Percentiles rank a stretch among this genome's conserved stretches.
These are phyloP conservation scores for Rhynchotus rufescens DNA, from an alignment of 2,797 vertebrate species.

Conservation along the genomic window DNA sequence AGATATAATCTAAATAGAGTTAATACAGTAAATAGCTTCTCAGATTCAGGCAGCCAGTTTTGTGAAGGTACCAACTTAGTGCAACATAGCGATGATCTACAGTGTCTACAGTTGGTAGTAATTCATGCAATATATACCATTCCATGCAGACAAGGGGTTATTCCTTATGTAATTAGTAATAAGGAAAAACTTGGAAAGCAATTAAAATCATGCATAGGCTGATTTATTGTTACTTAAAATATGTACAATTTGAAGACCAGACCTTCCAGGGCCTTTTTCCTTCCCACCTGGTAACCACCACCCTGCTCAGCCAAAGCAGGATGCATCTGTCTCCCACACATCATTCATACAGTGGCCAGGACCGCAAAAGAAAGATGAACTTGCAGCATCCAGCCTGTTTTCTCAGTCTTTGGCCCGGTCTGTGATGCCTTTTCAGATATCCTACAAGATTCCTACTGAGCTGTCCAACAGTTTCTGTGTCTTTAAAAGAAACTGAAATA, in stretches of 20 bases:
- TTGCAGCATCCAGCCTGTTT: not conserved
- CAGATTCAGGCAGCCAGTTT: not conserved
- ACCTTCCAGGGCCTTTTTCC: not conserved
- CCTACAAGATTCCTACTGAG: not conserved
- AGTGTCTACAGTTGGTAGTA: not conserved
- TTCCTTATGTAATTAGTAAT: not conserved
- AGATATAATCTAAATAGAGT: not conserved
- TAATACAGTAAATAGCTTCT: not conserved
- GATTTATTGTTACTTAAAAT: conserved; percentile 11
- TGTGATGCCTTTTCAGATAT: not conserved
- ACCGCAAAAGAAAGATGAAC: not conserved
- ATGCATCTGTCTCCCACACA: not conserved
- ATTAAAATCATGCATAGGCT: not conserved
- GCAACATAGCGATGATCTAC: not conserved
- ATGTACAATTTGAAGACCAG: not conserved
- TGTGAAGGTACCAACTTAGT: not conserved
- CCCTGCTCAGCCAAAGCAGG: not conserved
- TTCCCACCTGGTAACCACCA: not conserved
- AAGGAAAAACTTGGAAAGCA: not conserved
- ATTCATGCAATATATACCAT: not conserved
- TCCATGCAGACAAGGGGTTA: not conserved
- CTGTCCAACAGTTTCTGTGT: not conserved
- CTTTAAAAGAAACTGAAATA: conserved; percentile 1
- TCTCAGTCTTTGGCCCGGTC: not conserved
- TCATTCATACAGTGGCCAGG: not conserved